A percentile compares a stretch with the other conserved stretches of the same genome.
Evolutionary conservation across 1,140 invertebrate genomes (phyloP).

Genomic region (Micrasema longulum): DNA sequence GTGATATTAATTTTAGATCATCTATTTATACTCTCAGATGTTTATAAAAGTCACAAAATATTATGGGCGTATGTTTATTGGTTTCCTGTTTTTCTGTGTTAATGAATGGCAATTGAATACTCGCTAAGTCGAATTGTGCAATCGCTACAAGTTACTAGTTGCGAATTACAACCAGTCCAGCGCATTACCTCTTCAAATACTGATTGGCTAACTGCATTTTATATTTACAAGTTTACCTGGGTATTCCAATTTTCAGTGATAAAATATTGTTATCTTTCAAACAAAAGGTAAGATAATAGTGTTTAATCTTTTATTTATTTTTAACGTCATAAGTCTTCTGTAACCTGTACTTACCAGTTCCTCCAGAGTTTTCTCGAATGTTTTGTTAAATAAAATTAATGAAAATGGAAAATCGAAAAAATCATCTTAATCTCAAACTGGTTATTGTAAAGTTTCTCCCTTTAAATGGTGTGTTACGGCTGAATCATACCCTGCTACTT

Average conservation of each 20-base stretch:
- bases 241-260: neutral
- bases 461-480: slow-evolving; percentile 1
- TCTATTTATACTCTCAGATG: slow-evolving; percentile 16
- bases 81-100: neutral
- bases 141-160: neutral
- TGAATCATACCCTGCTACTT: too few relatives aligned
- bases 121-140: neutral
- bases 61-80: slow-evolving; percentile 20
- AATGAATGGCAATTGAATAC: neutral
- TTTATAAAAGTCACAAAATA: neutral
- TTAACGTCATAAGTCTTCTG: neutral
- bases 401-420: slow-evolving; percentile 10
- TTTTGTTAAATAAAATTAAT: neutral
- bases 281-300: slow-evolving; percentile 7
- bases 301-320: slow-evolving; percentile 4
- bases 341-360: too few relatives aligned
- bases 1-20: slow-evolving; percentile 28
- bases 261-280: slow-evolving; percentile 16
- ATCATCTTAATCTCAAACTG: slow-evolving; percentile 11
- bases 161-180: neutral
- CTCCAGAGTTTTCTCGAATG: neutral
- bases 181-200: neutral
- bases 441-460: slow-evolving; percentile 16
- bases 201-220: neutral
- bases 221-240: too few relatives aligned